phyloP scores from a whole-genome alignment of 2,888 invertebrate species.

The Ommatoiulus sabulosus region DNA sequence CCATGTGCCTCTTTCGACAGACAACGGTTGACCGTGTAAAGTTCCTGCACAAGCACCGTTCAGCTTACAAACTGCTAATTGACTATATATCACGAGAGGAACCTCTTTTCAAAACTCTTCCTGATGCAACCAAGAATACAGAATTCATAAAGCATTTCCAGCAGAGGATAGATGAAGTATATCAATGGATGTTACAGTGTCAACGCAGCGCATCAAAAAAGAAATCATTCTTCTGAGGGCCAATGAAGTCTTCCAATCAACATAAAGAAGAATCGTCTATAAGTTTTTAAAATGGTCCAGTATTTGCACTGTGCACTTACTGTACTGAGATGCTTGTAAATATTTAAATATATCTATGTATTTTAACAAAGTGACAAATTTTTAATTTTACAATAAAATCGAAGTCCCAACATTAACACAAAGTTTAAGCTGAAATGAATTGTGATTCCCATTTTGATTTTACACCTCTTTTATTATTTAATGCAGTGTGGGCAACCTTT shows the following conservation, averaged over 20 bases:
- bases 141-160: constrained; percentile 62
- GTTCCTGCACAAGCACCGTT: constrained; percentile 59
- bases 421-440: no score
- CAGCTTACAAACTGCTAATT: constrained; percentile 61
- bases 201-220: not conserved
- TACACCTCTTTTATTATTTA: no score
- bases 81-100: constrained; percentile 61
- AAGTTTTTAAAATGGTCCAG: not conserved
- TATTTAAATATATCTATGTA: constrained; percentile 18
- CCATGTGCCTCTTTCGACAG: constrained; percentile 66
- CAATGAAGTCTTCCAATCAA: not conserved
- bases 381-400: constrained; percentile 14
- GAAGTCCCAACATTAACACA: no score
- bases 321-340: not conserved
- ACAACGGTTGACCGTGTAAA: constrained; percentile 62
- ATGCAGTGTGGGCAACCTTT: no score
- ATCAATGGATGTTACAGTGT: constrained; percentile 62
- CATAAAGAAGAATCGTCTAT: not conserved
- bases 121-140: constrained; percentile 57
- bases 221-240: not conserved
- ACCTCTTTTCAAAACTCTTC: constrained; percentile 62
- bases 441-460: no score
- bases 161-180: constrained; percentile 62
- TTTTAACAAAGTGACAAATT: constrained; percentile 3
- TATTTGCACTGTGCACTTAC: not conserved